A percentile compares a stretch with the other conserved stretches of the same genome.
Conservation (phyloP, 2,888 invertebrate genomes). For the Alitta virens region DNA sequence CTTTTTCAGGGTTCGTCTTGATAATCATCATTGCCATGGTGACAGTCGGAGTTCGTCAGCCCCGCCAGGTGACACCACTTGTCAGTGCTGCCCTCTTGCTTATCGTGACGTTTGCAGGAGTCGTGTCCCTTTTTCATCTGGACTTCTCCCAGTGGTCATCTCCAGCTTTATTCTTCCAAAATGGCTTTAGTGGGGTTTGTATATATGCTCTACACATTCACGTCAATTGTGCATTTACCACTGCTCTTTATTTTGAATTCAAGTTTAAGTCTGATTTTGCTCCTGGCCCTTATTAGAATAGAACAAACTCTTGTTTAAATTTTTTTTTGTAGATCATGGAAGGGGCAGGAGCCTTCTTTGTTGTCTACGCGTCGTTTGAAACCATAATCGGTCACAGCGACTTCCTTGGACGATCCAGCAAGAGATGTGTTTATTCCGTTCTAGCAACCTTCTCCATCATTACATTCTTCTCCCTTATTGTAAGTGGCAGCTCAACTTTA, state of each 20-base stretch:
- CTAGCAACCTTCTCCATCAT: neutral
- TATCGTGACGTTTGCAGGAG: neutral
- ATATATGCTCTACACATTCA: too few relatives aligned
- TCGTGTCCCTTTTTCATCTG: neutral
- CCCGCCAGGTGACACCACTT: neutral
- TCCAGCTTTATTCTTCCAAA: neutral
- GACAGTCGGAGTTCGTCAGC: neutral
- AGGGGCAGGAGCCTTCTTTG: slow-evolving; percentile 3
- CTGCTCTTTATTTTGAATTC: too few relatives aligned
- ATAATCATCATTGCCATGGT: neutral
- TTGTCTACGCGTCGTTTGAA: slow-evolving; percentile 9
- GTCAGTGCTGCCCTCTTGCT: neutral
- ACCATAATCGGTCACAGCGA: slow-evolving; percentile 2
- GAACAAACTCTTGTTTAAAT: too few relatives aligned
- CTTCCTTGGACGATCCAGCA: slow-evolving; percentile 1
- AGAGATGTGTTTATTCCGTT: neutral
- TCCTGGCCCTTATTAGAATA: too few relatives aligned
- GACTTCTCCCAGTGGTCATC: neutral
- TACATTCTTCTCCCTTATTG: neutral
- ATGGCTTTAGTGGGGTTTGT: slow-evolving; percentile 1
- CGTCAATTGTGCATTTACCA: too few relatives aligned
- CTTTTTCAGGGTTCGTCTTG: neutral
- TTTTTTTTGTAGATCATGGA: slow-evolving; percentile 10
- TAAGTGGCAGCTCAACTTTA: neutral
- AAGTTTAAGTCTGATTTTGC: too few relatives aligned